These are phyloP conservation scores for Aplochiton taeniatus DNA, from an alignment of 2,797 vertebrate species.

Conservation along the genomic window DNA sequence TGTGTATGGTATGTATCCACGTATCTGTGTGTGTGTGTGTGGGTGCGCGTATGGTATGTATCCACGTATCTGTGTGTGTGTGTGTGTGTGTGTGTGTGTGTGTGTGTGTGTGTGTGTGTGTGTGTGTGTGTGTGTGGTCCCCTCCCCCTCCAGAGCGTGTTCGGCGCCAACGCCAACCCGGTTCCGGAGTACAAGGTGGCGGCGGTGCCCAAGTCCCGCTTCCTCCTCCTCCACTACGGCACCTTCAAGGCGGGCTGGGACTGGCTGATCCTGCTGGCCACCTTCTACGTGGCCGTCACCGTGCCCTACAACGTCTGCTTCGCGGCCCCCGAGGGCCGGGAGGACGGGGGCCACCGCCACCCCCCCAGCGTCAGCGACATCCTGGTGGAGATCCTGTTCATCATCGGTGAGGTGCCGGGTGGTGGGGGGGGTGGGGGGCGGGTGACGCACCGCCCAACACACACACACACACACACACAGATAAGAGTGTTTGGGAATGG, in stretches of 20 bases:
- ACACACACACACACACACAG: background rate
- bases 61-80: background rate
- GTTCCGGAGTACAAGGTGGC: conserved; percentile 81
- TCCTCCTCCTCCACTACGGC: conserved; percentile 80
- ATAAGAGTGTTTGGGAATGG: background rate
- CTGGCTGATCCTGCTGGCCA: conserved; percentile 79
- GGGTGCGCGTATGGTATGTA: background rate
- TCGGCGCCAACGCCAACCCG: conserved; percentile 76
- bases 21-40: too few species aligned
- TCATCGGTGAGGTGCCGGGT: conserved; percentile 72
- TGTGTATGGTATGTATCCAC: too few species aligned
- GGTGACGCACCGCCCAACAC: background rate
- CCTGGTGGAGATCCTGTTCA: conserved; percentile 80
- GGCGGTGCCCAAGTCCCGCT: conserved; percentile 74
- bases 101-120: too few species aligned
- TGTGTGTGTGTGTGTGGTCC: background rate
- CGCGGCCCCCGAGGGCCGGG: conserved; percentile 65
- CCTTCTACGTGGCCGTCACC: conserved; percentile 79
- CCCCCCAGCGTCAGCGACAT: conserved; percentile 79
- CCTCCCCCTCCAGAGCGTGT: conserved; percentile 72
- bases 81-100: background rate
- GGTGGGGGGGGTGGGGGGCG: too few species aligned
- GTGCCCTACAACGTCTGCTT: conserved; percentile 82
- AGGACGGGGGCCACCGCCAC: conserved; percentile 65
- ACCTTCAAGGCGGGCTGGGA: conserved; percentile 82